These are phyloP conservation scores for Heliothis virescens DNA, from an alignment of 1,140 invertebrate genomes.

Conservation along the genomic window DNA sequence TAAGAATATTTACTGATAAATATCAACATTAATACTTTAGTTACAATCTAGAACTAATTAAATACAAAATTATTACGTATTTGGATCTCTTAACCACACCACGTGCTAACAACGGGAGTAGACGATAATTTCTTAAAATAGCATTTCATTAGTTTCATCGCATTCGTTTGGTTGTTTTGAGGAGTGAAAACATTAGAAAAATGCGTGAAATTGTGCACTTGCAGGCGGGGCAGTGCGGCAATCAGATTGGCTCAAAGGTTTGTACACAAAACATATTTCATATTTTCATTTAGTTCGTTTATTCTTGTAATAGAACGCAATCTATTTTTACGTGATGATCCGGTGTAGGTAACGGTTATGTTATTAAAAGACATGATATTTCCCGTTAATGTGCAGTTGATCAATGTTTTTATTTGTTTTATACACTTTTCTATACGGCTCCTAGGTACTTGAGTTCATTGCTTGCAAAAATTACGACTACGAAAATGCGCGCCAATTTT, in stretches of 20 bases:
- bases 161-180: constrained; percentile 11
- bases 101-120: constrained; percentile 11
- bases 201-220: constrained; percentile 98
- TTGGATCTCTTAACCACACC: constrained; percentile 10
- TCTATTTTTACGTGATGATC: constrained; percentile 32
- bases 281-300: constrained; percentile 6
- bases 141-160: neutral
- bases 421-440: neutral
- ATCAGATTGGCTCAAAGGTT: constrained; percentile 98
- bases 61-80: constrained; percentile 7
- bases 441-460: too few species aligned
- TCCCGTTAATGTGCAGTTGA: constrained; percentile 15
- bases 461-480: too few species aligned
- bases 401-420: neutral
- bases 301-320: neutral
- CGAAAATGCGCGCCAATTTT: too few species aligned
- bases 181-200: constrained; percentile 68
- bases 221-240: constrained; percentile 97
- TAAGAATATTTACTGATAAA: constrained; percentile 1
- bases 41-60: neutral
- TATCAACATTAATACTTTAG: neutral
- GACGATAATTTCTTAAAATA: constrained; percentile 60
- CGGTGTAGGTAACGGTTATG: neutral
- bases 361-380: constrained; percentile 39
- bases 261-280: constrained; percentile 62